phyloP scores from a whole-genome alignment of 2,113 vertebrate genomes.

The Falco punctatus region DNA sequence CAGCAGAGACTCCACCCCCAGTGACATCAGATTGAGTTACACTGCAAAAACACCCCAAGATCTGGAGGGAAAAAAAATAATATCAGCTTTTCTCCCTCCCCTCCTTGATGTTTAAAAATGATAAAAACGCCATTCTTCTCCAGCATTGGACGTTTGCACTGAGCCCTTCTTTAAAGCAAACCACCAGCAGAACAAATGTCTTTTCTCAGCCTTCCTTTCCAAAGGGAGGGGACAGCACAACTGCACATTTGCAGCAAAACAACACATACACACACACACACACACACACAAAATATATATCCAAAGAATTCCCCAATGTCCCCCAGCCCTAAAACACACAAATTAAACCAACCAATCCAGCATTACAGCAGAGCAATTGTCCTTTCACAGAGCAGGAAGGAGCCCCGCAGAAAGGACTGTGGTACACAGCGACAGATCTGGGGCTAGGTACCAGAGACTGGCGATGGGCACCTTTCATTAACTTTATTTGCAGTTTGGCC shows the following conservation, averaged over 20 bases:
- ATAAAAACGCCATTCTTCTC: constrained; percentile 12
- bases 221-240: neutral
- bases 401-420: neutral
- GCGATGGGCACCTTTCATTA: neutral
- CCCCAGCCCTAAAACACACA: neutral
- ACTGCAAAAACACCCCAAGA: constrained; percentile 56
- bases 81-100: constrained; percentile 21
- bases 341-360: neutral
- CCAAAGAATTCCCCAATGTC: neutral
- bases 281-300: neutral
- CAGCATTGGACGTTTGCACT: neutral
- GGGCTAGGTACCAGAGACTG: neutral
- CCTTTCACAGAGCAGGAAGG: neutral
- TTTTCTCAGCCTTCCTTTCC: neutral
- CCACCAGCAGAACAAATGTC: neutral
- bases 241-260: neutral
- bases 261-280: neutral
- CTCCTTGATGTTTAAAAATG: constrained; percentile 26
- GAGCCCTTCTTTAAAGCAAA: neutral
- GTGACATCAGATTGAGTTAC: constrained; percentile 73
- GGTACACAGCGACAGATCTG: neutral
- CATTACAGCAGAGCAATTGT: neutral
- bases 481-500: neutral
- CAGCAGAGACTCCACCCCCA: constrained; percentile 54
- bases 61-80: neutral